A percentile compares a stretch with the other conserved stretches of the same genome.
Evolutionary conservation across 1,140 invertebrate species (phyloP).

Genomic region (Magallana gigas): DNA sequence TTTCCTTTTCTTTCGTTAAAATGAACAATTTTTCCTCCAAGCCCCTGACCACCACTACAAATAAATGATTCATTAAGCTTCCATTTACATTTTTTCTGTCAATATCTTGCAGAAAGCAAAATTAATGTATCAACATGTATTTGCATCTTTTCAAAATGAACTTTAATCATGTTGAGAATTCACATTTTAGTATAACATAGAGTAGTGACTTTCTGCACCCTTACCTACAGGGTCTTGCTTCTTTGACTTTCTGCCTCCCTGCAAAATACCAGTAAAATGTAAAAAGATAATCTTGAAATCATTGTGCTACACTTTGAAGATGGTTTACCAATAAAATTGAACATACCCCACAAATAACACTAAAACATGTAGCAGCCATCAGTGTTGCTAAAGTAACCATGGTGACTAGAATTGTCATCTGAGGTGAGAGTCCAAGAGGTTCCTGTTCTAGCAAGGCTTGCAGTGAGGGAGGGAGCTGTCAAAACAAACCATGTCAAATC

Average conservation of each 20-base stretch:
- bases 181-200: too few relatives aligned
- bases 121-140: too few relatives aligned
- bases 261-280: not conserved
- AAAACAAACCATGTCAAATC: constrained; percentile 51
- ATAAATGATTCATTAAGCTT: not conserved
- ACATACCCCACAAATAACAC: constrained; percentile 68
- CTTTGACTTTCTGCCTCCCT: constrained; percentile 46
- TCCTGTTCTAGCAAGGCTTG: constrained; percentile 73
- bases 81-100: too few relatives aligned
- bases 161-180: too few relatives aligned
- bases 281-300: too few relatives aligned
- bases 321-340: too few relatives aligned
- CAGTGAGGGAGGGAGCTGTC: constrained; percentile 71
- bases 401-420: constrained; percentile 65
- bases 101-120: too few relatives aligned
- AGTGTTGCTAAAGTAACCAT: constrained; percentile 60
- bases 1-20: constrained; percentile 74
- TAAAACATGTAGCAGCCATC: constrained; percentile 56
- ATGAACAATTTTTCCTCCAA: constrained; percentile 73
- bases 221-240: constrained; percentile 49
- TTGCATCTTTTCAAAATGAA: too few relatives aligned
- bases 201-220: not conserved
- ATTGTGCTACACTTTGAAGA: too few relatives aligned
- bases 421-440: constrained; percentile 71
- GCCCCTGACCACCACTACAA: constrained; percentile 67